phyloP scores from a whole-genome alignment of 2,888 invertebrate species.

The Disparrhopalites patrizii region DNA sequence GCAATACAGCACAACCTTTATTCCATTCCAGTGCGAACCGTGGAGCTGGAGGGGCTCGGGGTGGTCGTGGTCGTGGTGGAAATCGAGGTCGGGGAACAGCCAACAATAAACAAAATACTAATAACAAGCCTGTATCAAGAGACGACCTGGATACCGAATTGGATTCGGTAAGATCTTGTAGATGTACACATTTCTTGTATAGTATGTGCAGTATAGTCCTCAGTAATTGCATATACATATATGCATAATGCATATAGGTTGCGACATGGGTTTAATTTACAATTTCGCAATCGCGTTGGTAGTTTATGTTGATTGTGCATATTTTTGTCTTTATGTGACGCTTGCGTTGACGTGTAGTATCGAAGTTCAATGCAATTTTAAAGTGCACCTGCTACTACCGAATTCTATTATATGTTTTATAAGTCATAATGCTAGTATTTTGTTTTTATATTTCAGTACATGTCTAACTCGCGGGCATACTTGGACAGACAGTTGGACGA shows the following conservation, averaged over 20 bases:
- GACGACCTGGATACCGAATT: slow-evolving; percentile 39
- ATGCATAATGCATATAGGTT: no score
- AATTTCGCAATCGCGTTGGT: no score
- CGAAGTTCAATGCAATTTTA: no score
- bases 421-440: background rate
- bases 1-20: no score
- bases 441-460: slow-evolving; percentile 36
- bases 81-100: slow-evolving; percentile 15
- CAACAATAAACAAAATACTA: no score
- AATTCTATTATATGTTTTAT: background rate
- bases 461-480: slow-evolving; percentile 36
- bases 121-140: slow-evolving; percentile 19
- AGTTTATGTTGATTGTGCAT: background rate
- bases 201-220: background rate
- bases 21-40: background rate
- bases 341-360: background rate
- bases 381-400: no score
- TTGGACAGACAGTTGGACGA: slow-evolving; percentile 43
- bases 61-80: background rate
- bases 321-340: background rate
- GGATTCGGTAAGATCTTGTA: slow-evolving; percentile 31
- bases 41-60: background rate
- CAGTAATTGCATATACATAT: no score
- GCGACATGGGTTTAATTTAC: no score
- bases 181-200: background rate